Base-by-base conservation (phyloP, 2,888 invertebrate species). In the Julus scanicus region DNA sequence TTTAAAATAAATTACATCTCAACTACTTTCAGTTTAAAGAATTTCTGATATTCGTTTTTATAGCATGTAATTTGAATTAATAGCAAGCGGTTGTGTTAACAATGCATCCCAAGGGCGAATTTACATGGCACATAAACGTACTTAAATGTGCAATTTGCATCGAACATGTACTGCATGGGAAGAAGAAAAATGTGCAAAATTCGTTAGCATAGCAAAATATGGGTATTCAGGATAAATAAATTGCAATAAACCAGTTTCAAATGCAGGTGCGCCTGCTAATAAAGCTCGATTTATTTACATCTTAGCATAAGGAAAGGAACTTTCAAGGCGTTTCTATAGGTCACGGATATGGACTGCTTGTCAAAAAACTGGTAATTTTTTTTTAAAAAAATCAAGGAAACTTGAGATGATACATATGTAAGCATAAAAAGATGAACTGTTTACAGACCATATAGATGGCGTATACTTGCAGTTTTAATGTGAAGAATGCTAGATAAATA, bases 251-350 rank as follows among this genome's bases (percentile, higher is more conserved):
- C 80, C 29, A 80, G 80, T 80, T 80, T 80, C 0, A 11, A 37
- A 37, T 37, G 15, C 80, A 80, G 80, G 80, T 80, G 80, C 80
- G 13, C 80, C 29, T 80, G 80, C 2, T 80, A 29, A 37, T 80
- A 11, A 80, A 80, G 29, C 20, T 37, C 8, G 37, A 29, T 13
- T 80, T 80, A 29, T 13, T 80, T 80, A 80, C 13, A 80, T 37
- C 29, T 80, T 37, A 80, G 80, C 37, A 80, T 80, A 80, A 80
- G 80, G 80, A 80, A 80, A 80, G 37, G 37, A 11, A 80, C 29
- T 80, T 80, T 80, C 80, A 80, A 80, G 37, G 80, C 80, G 80
- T 80, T 80, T 80, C 37, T 71, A 29, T 71, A 80, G 37, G 80
- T 37, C 80, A 80, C 80, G 29, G 80, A 37, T 80, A 37, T 80